phyloP scores from a whole-genome alignment of 2,797 vertebrate species.

The Gadopsis marmoratus region DNA sequence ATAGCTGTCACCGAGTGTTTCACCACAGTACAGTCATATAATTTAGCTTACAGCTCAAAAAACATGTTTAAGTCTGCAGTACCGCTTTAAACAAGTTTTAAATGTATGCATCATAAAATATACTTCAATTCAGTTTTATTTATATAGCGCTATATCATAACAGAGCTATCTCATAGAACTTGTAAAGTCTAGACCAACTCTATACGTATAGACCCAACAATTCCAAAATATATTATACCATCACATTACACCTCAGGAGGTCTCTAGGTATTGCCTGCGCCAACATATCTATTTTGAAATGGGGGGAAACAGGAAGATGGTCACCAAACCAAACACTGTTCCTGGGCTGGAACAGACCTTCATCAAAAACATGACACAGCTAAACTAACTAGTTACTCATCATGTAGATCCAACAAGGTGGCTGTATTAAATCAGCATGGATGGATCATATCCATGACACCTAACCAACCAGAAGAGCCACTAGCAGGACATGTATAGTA shows the following conservation, averaged over 20 bases:
- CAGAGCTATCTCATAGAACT: too few relatives aligned
- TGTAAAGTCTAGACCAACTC: too few relatives aligned
- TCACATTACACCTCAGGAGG: neutral
- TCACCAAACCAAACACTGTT: slow-evolving; percentile 1
- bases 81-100: neutral
- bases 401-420: slow-evolving; percentile 5
- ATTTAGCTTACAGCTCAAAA: too few relatives aligned
- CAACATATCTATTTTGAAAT: slow-evolving; percentile 26
- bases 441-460: neutral
- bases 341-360: slow-evolving; percentile 31
- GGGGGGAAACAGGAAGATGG: slow-evolving; percentile 69
- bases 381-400: slow-evolving; percentile 44
- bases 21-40: too few relatives aligned
- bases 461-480: neutral
- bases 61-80: too few relatives aligned
- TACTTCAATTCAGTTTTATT: too few relatives aligned
- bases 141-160: too few relatives aligned
- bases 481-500: too few relatives aligned
- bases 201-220: too few relatives aligned
- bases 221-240: too few relatives aligned
- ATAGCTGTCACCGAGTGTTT: too few relatives aligned
- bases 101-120: neutral
- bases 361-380: slow-evolving; percentile 25
- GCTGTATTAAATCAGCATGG: slow-evolving; percentile 1
- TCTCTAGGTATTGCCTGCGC: neutral